These are phyloP conservation scores for Andrena flavipes DNA, from an alignment of 2,888 invertebrate species.

Conservation along the genomic window DNA sequence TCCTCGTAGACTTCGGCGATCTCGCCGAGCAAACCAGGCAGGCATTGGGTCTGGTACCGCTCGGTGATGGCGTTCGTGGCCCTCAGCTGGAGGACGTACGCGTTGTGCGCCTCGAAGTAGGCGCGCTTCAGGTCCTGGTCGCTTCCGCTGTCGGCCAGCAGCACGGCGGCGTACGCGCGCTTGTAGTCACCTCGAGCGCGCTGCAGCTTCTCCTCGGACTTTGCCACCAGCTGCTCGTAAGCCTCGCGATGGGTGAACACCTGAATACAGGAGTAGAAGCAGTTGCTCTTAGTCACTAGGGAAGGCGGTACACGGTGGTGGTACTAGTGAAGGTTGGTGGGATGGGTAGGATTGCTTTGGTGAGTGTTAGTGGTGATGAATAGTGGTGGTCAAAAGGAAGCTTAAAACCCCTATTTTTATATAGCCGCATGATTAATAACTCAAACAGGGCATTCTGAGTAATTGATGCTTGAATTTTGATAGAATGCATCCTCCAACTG, in stretches of 20 bases:
- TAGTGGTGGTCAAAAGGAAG: too few relatives aligned
- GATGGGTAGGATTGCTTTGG: too few relatives aligned
- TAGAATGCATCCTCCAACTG: neutral
- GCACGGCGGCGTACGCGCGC: constrained; percentile 92
- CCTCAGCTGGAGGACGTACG: constrained; percentile 95
- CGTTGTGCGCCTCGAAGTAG: constrained; percentile 97
- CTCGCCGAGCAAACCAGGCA: constrained; percentile 95
- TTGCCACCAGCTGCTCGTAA: constrained; percentile 94
- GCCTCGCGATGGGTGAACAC: constrained; percentile 95
- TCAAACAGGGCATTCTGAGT: too few relatives aligned
- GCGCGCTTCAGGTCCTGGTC: constrained; percentile 88
- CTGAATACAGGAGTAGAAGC: constrained; percentile 58
- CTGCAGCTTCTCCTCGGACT: constrained; percentile 94
- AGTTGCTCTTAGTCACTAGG: neutral
- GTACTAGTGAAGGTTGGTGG: too few relatives aligned
- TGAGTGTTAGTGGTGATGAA: too few relatives aligned
- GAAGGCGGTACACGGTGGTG: too few relatives aligned
- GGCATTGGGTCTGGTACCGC: constrained; percentile 93
- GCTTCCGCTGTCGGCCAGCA: constrained; percentile 86
- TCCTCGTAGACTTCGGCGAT: constrained; percentile 97
- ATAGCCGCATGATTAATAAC: too few relatives aligned
- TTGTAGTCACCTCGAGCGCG: constrained; percentile 94
- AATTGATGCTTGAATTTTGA: neutral
- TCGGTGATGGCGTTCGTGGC: constrained; percentile 97
- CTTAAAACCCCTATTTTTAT: too few relatives aligned